phyloP scores from a whole-genome alignment of 2,797 vertebrate genomes.

The Xenops minutus region DNA sequence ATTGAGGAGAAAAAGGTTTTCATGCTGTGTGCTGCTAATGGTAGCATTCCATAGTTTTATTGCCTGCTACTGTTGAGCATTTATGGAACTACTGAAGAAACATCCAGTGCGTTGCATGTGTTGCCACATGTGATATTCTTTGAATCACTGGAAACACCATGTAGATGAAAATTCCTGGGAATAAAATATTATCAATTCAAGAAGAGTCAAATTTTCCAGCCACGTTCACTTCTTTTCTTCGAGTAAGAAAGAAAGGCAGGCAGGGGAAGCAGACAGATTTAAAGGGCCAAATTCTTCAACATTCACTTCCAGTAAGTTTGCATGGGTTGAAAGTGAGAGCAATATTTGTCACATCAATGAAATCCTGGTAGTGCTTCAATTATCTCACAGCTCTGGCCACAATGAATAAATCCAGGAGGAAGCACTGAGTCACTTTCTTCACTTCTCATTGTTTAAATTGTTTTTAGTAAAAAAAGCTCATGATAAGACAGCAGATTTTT shows the following conservation, averaged over 20 bases:
- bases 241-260: neutral
- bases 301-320: neutral
- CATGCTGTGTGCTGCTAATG: neutral
- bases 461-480: neutral
- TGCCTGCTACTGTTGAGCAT: neutral
- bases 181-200: neutral
- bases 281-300: neutral
- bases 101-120: neutral
- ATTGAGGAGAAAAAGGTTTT: neutral
- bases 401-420: neutral
- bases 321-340: neutral
- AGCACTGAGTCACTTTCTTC: neutral
- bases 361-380: neutral
- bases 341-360: neutral
- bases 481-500: neutral
- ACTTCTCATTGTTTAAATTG: neutral
- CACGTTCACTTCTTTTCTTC: neutral
- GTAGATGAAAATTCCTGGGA: neutral
- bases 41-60: neutral
- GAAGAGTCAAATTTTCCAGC: neutral
- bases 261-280: neutral
- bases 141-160: neutral
- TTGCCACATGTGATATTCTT: accelerated
- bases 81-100: neutral
- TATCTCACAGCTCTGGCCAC: neutral